A percentile compares a stretch with the other conserved stretches of the same genome.
Evolutionary conservation across 2,113 vertebrate genomes (phyloP).

Genomic region (Amia ocellicauda): DNA sequence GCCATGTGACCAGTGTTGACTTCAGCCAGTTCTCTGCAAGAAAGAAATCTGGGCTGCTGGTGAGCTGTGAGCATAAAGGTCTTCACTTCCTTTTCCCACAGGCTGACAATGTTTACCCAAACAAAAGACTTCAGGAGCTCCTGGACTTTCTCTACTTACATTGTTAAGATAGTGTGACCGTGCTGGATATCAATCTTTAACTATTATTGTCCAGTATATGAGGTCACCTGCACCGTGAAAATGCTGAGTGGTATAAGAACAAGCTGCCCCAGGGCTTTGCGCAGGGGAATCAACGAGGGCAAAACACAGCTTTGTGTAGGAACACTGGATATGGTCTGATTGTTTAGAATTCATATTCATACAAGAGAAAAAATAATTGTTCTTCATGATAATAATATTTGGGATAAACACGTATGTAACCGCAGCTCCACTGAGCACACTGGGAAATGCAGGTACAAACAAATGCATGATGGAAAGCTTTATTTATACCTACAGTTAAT

Average conservation of each 20-base stretch:
- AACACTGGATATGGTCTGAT: too few species aligned
- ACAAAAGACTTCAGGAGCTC: neutral
- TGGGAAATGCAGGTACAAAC: too few species aligned
- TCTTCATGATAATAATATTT: too few species aligned
- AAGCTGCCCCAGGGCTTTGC: neutral
- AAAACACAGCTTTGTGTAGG: neutral
- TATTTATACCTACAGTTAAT: too few species aligned
- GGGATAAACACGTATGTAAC: too few species aligned
- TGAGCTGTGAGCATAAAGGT: neutral
- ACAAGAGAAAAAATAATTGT: too few species aligned
- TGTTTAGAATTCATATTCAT: too few species aligned
- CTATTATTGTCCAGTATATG: neutral
- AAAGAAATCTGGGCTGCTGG: neutral
- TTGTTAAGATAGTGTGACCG: neutral
- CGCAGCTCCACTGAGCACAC: too few species aligned
- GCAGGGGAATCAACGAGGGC: neutral
- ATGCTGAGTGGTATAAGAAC: neutral
- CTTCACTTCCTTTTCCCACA: neutral
- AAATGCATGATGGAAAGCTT: too few species aligned
- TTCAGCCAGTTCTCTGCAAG: neutral
- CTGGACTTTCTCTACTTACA: neutral
- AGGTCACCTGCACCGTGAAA: neutral
- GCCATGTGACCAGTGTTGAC: neutral
- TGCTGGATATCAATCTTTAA: neutral
- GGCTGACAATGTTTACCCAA: neutral